phyloP scores from a whole-genome alignment of 2,113 vertebrate genomes.

The Hippopotamus amphibius region DNA sequence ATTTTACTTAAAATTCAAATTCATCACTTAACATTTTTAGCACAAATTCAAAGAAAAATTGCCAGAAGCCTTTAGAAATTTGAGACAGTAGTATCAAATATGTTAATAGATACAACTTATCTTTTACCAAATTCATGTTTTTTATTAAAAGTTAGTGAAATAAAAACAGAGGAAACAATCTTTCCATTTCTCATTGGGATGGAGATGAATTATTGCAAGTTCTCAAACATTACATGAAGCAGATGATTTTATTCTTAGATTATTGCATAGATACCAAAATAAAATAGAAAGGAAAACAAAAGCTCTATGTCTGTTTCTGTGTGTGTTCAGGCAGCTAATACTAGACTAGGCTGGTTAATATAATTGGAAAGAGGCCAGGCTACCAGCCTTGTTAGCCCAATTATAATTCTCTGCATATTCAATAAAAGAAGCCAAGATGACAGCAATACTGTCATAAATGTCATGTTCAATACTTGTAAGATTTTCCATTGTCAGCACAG shows the following conservation, averaged over 20 bases:
- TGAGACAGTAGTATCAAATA: background rate
- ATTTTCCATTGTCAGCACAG: slow-evolving; percentile 84
- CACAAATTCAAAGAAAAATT: background rate
- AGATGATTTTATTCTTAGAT: slow-evolving; percentile 25
- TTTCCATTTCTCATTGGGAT: background rate
- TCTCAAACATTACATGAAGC: background rate
- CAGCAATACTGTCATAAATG: slow-evolving; percentile 88
- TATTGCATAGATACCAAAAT: slow-evolving; percentile 32
- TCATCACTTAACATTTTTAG: background rate
- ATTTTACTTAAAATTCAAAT: slow-evolving; percentile 1
- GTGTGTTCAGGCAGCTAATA: slow-evolving; percentile 79
- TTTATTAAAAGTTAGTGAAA: background rate
- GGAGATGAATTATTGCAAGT: background rate
- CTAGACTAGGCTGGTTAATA: slow-evolving; percentile 81
- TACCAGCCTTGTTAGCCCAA: slow-evolving; percentile 87
- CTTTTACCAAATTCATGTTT: background rate
- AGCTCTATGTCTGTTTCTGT: slow-evolving; percentile 1
- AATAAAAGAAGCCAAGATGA: slow-evolving; percentile 86
- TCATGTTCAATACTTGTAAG: slow-evolving; percentile 87
- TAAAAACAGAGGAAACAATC: background rate
- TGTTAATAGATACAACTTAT: background rate
- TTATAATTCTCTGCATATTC: slow-evolving; percentile 86
- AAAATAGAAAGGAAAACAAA: slow-evolving; percentile 70
- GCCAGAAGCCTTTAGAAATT: background rate
- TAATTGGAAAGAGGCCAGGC: slow-evolving; percentile 86